phyloP scores from a whole-genome alignment of 2,113 vertebrate species.

The Anseranas semipalmata region DNA sequence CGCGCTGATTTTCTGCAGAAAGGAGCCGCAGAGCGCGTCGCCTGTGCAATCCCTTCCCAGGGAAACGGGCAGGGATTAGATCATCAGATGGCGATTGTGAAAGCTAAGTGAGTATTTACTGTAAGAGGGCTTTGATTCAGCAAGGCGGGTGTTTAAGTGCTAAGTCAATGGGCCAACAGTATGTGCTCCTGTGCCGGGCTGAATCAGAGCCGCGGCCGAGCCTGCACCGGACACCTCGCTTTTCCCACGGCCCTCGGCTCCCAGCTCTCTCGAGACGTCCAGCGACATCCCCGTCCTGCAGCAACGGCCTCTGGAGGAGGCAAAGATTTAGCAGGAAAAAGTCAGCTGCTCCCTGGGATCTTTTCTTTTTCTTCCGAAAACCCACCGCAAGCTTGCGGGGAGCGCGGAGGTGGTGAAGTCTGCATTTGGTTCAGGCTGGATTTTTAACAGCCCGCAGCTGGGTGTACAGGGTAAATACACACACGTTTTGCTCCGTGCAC shows the following conservation, averaged over 20 bases:
- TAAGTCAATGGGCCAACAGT: background rate
- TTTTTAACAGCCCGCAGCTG: background rate
- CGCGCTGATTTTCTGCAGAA: background rate
- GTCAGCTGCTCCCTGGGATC: background rate
- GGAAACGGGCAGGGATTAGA: background rate
- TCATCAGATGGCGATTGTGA: background rate
- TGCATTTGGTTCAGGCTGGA: background rate
- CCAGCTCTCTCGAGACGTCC: rapidly evolving
- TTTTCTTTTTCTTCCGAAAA: background rate
- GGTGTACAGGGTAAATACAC: background rate
- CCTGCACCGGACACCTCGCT: background rate
- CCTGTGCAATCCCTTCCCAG: background rate
- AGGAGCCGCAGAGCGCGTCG: background rate
- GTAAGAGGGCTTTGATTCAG: constrained; percentile 1
- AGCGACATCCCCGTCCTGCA: background rate
- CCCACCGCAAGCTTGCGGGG: background rate
- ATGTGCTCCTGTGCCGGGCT: background rate
- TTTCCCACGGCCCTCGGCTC: background rate
- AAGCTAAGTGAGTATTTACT: background rate
- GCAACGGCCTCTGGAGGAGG: background rate
- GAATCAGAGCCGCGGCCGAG: background rate
- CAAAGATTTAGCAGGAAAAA: background rate
- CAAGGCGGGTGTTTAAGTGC: background rate
- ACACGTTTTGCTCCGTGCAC: background rate
- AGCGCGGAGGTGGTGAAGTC: background rate